Evolutionary conservation across 1,140 invertebrate species (phyloP).

Genomic region (Drosophila simulans): DNA sequence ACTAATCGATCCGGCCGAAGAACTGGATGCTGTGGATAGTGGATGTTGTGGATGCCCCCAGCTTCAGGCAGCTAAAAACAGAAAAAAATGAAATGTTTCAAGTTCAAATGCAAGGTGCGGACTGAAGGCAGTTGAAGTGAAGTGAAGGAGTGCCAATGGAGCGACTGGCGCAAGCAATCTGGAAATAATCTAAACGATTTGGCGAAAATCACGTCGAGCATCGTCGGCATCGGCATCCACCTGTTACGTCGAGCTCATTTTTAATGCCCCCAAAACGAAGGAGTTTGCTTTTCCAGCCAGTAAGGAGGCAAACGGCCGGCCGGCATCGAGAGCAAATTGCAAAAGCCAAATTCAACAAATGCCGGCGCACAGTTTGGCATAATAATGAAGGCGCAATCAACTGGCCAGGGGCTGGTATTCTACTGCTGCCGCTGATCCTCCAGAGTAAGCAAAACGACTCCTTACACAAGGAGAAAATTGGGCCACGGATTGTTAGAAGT

Average conservation of each 20-base stretch:
- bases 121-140: conserved; percentile 10
- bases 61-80: conserved; percentile 40
- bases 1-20: conserved; percentile 73
- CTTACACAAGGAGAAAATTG: conserved; percentile 33
- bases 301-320: conserved; percentile 22
- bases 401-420: conserved; percentile 47
- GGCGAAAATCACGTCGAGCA: conserved; percentile 79
- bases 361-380: conserved; percentile 80
- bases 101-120: conserved; percentile 82
- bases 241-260: conserved; percentile 81
- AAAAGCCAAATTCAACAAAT: conserved; percentile 81
- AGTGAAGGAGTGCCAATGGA: conserved; percentile 40
- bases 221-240: conserved; percentile 62
- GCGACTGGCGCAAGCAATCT: conserved; percentile 79
- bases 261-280: conserved; percentile 71
- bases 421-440: conserved; percentile 30
- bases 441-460: conserved; percentile 25
- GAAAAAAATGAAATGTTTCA: conserved; percentile 79
- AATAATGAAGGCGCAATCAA: conserved; percentile 83
- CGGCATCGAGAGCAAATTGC: conserved; percentile 81
- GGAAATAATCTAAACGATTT: conserved; percentile 83
- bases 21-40: conserved; percentile 33
- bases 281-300: conserved; percentile 12
- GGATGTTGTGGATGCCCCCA: conserved; percentile 47
- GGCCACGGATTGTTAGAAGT: conserved; percentile 8